Evolutionary conservation across 2,888 invertebrate genomes (phyloP).

Genomic region (Mythimna pallens): DNA sequence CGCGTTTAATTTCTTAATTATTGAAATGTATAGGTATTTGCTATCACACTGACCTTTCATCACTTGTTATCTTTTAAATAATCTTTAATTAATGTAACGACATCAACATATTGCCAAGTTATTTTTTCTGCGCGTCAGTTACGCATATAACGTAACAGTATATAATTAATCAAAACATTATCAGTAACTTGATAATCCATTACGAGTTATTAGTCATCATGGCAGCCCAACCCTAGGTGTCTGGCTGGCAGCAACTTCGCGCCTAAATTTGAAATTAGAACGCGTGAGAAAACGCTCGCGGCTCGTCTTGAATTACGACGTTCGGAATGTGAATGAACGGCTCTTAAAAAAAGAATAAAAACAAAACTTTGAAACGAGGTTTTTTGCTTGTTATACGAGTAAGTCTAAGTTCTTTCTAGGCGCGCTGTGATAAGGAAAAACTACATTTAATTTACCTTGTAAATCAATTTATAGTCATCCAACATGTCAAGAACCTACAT

Average conservation of each 20-base stretch:
- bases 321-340: slow-evolving; percentile 82
- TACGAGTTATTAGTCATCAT: slow-evolving; percentile 42
- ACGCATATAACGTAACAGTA: slow-evolving; percentile 3
- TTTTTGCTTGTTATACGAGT: slow-evolving; percentile 71
- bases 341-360: slow-evolving; percentile 51
- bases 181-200: slow-evolving; percentile 39
- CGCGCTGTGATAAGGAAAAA: slow-evolving; percentile 60
- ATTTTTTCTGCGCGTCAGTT: slow-evolving; percentile 15
- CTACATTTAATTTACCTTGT: slow-evolving; percentile 53
- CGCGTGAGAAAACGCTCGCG: slow-evolving; percentile 85
- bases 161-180: slow-evolving; percentile 24
- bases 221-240: slow-evolving; percentile 65
- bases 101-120: slow-evolving; percentile 1
- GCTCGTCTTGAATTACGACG: slow-evolving; percentile 79
- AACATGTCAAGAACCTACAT: slow-evolving; percentile 43
- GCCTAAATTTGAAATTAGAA: slow-evolving; percentile 85
- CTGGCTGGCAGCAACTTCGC: slow-evolving; percentile 80
- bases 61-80: slow-evolving; percentile 12
- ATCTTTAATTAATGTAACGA: slow-evolving; percentile 19
- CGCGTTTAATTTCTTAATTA: slow-evolving; percentile 14
- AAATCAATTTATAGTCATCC: slow-evolving; percentile 51
- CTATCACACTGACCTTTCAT: slow-evolving; percentile 26
- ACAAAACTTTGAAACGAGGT: slow-evolving; percentile 63
- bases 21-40: slow-evolving; percentile 7
- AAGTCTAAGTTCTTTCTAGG: slow-evolving; percentile 44